phyloP scores from a whole-genome alignment of 2,113 vertebrate species.

The Micronisus gabar region DNA sequence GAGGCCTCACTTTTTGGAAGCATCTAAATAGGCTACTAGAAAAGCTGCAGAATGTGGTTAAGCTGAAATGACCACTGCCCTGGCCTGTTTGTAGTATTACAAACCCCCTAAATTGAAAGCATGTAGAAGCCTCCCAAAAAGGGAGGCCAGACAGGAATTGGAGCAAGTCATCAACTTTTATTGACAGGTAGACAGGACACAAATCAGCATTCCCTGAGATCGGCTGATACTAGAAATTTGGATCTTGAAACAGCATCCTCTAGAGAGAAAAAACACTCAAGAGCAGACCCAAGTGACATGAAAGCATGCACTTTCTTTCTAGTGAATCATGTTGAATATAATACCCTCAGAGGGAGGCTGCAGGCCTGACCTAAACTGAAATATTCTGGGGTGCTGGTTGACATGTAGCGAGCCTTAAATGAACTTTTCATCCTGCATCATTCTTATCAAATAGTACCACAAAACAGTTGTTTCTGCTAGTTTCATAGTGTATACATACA shows the following conservation, averaged over 20 bases:
- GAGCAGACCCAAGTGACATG: background rate
- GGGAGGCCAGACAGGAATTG: background rate
- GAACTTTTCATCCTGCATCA: background rate
- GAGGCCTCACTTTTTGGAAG: background rate
- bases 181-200: background rate
- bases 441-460: background rate
- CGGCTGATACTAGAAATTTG: background rate
- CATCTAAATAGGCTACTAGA: background rate
- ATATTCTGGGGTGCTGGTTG: background rate
- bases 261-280: background rate
- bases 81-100: background rate
- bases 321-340: background rate
- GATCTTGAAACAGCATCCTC: background rate
- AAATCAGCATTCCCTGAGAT: background rate
- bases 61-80: background rate
- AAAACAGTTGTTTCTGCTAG: background rate
- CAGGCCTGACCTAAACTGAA: background rate
- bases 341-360: background rate
- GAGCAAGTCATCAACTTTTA: background rate
- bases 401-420: background rate
- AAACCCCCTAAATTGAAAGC: background rate
- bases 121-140: background rate
- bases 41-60: background rate
- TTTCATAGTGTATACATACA: background rate
- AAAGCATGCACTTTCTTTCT: background rate